phyloP scores from a whole-genome alignment of 1,140 invertebrate species.

The Drosophila subpulchrella region DNA sequence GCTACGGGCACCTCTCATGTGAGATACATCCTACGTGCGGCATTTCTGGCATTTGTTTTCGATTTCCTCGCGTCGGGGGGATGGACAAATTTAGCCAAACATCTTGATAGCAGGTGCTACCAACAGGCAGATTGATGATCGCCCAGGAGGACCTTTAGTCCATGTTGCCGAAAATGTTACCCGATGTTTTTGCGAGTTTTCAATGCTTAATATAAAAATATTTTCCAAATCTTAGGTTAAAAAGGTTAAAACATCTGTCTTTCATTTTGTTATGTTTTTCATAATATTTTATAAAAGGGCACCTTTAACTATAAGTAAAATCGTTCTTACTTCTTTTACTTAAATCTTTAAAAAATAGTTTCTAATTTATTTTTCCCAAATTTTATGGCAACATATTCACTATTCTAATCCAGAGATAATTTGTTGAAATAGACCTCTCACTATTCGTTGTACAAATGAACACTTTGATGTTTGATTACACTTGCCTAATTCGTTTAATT shows the following conservation, averaged over 20 bases:
- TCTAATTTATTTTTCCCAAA: too few species aligned
- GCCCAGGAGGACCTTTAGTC: conserved; percentile 22
- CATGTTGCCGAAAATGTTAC: conserved; percentile 14
- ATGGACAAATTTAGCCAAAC: conserved; percentile 55
- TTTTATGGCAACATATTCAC: too few species aligned
- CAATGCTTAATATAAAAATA: not conserved
- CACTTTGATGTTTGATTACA: conserved; percentile 38
- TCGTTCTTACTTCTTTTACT: too few species aligned
- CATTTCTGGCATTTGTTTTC: conserved; percentile 48
- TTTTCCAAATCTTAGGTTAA: too few species aligned
- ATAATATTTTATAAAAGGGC: too few species aligned
- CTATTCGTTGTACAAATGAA: not conserved
- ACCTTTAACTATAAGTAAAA: too few species aligned
- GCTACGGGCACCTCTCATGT: conserved; percentile 25
- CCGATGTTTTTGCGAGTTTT: not conserved
- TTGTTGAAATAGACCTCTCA: not conserved
- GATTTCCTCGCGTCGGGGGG: conserved; percentile 6
- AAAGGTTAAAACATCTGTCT: too few species aligned
- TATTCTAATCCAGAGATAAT: not conserved
- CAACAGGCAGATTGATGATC: conserved; percentile 52
- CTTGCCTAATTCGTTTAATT: conserved; percentile 14
- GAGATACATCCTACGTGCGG: conserved; percentile 45
- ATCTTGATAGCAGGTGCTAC: conserved; percentile 59
- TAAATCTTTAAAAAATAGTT: too few species aligned
- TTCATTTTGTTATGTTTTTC: too few species aligned